A percentile compares a stretch with the other conserved stretches of the same genome.
phyloP scores from a whole-genome alignment of 2,888 invertebrate genomes.

The Acrocyrtus sp. region DNA sequence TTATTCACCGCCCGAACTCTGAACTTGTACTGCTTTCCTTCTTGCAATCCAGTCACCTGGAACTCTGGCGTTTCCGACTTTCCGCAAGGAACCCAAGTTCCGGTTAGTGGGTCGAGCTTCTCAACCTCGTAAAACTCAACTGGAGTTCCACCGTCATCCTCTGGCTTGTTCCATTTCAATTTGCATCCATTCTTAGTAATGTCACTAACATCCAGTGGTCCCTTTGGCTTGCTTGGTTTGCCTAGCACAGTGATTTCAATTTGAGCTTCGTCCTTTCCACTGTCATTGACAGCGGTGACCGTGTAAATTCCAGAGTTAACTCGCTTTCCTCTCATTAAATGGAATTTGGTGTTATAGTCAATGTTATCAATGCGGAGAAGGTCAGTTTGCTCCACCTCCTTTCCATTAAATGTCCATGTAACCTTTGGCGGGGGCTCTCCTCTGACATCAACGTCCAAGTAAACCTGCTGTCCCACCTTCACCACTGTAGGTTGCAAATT shows the following conservation, averaged over 20 bases:
- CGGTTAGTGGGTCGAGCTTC: constrained; percentile 91
- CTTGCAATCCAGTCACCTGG: constrained; percentile 84
- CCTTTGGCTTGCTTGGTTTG: constrained; percentile 69
- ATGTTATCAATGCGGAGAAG: constrained; percentile 78
- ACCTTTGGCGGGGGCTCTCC: constrained; percentile 96
- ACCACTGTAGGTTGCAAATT: constrained; percentile 89
- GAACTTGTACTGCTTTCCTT: constrained; percentile 98
- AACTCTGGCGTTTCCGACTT: constrained; percentile 81
- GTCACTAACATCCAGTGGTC: constrained; percentile 88
- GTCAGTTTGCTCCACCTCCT: constrained; percentile 66
- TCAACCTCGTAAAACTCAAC: constrained; percentile 87
- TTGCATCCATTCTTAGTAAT: constrained; percentile 93
- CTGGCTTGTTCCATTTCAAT: constrained; percentile 92
- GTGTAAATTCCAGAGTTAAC: constrained; percentile 87
- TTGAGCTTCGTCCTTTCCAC: constrained; percentile 91
- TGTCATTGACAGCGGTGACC: constrained; percentile 90
- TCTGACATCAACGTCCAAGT: constrained; percentile 87
- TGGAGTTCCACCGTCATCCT: constrained; percentile 94
- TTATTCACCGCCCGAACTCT: constrained; percentile 96
- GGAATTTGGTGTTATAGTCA: constrained; percentile 91
- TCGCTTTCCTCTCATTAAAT: constrained; percentile 84
- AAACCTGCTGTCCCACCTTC: constrained; percentile 91
- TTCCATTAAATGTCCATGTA: constrained; percentile 87
- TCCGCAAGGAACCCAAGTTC: constrained; percentile 95
- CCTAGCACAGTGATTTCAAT: constrained; percentile 86